Base-by-base conservation (phyloP, 2,888 invertebrate species). In the Rhogogaster chlorosoma region DNA sequence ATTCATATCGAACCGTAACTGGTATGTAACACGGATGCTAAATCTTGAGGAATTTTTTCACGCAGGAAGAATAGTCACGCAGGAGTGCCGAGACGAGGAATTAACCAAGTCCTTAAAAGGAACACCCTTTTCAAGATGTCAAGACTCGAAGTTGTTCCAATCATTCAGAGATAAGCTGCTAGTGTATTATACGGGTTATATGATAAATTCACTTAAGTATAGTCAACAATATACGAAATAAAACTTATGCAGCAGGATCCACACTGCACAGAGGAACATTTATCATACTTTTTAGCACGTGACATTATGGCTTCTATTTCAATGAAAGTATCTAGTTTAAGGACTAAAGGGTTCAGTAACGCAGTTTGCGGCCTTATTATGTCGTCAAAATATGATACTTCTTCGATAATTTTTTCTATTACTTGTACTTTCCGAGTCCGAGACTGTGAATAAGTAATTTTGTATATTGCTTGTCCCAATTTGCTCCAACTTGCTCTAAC, bases 21-120 rank as follows among this genome's bases (percentile, higher is more conserved):
- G 57, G 61, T 45, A 57, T 36, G 36, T 36, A 36, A 61, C 80
- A 18, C n/a, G 57, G 22, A 38, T 36, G 80, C 57, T 80, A 80
- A 80, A 57, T 57, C 57, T 61, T 61, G 2, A 61, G 80, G 80
- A 80, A 80, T 80, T 80, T 61, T 53, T 77, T 26, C 45, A 77
- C 26, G 29, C 32, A 61, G 36, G 38, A 38, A 49, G n/a, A 80
- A 36, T 15, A 38, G 80, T 49, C 36, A 80, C 53, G 38, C 22
- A 42, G 26, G 49, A 29, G 77, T 53, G 77, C 36, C 57, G 36
- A n/a, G 15, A 15, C 12, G 53, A 32, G 78, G 49, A 53, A 78
- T 29, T 22, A 45, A 53, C 45, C 53, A 18, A 53, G 29, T 57
- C 26, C 18, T 26, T 15, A 32, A 53, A 29, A 22, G 22, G 38